Conservation (phyloP, 2,888 invertebrate genomes). For the Eurytoma californica region DNA sequence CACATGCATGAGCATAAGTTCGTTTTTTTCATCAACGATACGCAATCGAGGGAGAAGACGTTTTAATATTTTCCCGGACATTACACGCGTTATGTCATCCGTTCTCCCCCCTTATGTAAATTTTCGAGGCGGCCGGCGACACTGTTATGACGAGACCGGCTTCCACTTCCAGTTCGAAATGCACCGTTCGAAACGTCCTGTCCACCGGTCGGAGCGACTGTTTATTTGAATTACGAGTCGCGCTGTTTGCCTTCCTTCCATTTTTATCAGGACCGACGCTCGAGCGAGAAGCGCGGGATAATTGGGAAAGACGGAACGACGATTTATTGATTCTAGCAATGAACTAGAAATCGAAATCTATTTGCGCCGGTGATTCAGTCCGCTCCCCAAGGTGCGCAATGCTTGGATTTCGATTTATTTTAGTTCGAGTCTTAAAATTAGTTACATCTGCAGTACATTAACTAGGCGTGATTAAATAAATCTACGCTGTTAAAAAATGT, state of each 20-base stretch:
- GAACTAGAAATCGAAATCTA: not conserved
- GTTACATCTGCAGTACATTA: too few species aligned
- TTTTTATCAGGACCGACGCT: not conserved
- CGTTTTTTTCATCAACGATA: slow-evolving; percentile 29
- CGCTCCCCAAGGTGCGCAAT: too few species aligned
- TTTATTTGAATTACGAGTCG: slow-evolving; percentile 44
- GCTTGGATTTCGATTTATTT: too few species aligned
- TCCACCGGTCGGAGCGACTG: not conserved
- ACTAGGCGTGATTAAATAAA: too few species aligned
- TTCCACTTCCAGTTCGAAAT: slow-evolving; percentile 3
- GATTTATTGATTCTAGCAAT: slow-evolving; percentile 10
- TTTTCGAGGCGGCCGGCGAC: slow-evolving; percentile 24
- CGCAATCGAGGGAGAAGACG: not conserved
- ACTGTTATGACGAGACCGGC: slow-evolving; percentile 39
- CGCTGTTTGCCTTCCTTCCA: not conserved
- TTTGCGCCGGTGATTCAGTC: not conserved
- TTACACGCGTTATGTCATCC: slow-evolving; percentile 31
- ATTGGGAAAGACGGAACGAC: not conserved
- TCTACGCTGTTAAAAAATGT: too few species aligned
- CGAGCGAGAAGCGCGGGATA: not conserved
- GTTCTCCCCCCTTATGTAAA: slow-evolving; percentile 40
- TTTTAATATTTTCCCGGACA: not conserved
- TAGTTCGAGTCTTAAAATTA: too few species aligned
- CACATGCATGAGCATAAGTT: too few species aligned
- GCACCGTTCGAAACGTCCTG: not conserved